A percentile compares a stretch with the other conserved stretches of the same genome.
Conservation (phyloP, 2,113 vertebrate genomes). For the Ondatra zibethicus region DNA sequence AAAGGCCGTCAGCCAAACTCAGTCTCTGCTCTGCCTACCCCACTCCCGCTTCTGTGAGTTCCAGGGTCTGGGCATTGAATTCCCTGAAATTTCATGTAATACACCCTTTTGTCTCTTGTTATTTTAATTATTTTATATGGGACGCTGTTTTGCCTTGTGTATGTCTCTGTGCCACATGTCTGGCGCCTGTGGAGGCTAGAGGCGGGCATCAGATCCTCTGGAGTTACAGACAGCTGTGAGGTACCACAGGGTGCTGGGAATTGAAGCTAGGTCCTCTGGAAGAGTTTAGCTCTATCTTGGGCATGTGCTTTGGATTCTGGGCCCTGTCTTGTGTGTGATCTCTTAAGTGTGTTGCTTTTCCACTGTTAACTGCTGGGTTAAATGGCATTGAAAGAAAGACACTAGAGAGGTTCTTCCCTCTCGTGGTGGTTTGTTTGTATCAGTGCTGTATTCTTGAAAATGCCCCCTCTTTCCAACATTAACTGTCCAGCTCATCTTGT, state of each 20-base stretch:
- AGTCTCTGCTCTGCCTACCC: not conserved
- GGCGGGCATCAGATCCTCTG: not conserved
- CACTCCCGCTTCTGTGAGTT: not conserved
- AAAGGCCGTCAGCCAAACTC: not conserved
- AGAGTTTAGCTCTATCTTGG: not conserved
- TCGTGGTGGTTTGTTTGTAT: not conserved
- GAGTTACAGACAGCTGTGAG: not conserved
- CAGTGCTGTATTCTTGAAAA: not conserved
- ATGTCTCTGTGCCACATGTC: not conserved
- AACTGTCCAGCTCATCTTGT: not conserved
- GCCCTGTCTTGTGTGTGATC: not conserved
- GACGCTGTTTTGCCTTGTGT: not conserved
- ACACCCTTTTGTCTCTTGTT: not conserved
- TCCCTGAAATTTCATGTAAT: not conserved
- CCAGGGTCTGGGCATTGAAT: not conserved
- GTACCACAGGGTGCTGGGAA: not conserved
- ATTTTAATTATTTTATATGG: not conserved
- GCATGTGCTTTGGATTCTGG: not conserved
- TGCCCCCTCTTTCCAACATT: not conserved
- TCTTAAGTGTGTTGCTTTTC: not conserved
- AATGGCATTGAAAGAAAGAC: not conserved
- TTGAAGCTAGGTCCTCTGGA: not conserved
- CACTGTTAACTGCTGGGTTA: not conserved
- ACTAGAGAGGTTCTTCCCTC: not conserved
- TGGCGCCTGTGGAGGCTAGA: not conserved